phyloP scores from a whole-genome alignment of 2,113 vertebrate species.

The Cheirogaleus medius region DNA sequence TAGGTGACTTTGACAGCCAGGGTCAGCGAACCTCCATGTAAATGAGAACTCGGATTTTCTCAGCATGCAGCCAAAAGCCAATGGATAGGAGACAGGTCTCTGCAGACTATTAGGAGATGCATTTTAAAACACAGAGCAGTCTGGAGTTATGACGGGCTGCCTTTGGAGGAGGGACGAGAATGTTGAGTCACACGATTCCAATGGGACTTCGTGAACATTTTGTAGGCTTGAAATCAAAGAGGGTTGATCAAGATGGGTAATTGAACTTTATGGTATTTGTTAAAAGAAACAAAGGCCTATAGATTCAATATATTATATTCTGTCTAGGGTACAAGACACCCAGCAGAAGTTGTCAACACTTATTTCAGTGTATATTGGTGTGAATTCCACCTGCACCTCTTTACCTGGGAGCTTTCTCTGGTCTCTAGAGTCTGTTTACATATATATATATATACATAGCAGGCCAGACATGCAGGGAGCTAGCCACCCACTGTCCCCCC shows the following conservation, averaged over 20 bases:
- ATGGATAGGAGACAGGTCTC: not conserved
- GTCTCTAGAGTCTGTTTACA: not conserved
- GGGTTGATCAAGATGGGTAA: not conserved
- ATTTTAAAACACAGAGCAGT: constrained; percentile 1
- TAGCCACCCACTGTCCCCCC: not conserved
- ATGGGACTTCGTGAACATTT: not conserved
- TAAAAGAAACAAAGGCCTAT: not conserved
- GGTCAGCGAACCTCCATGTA: not conserved
- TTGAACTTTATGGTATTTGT: not conserved
- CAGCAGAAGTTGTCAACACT: not conserved
- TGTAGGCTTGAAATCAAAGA: not conserved
- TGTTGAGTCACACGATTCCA: not conserved
- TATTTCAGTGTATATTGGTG: not conserved
- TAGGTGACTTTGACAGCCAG: not conserved
- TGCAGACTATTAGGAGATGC: not conserved
- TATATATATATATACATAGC: not conserved
- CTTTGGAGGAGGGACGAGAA: not conserved
- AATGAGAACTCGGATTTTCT: not conserved
- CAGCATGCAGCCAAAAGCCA: not conserved
- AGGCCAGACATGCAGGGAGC: not conserved
- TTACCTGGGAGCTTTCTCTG: not conserved
- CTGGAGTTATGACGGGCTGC: not conserved
- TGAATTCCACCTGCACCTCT: not conserved
- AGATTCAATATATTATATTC: not conserved
- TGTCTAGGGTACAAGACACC: not conserved